Base-by-base conservation (phyloP, 37 sponge, comb jelly and placozoan genomes). In the Cliona cf. orientalis region DNA sequence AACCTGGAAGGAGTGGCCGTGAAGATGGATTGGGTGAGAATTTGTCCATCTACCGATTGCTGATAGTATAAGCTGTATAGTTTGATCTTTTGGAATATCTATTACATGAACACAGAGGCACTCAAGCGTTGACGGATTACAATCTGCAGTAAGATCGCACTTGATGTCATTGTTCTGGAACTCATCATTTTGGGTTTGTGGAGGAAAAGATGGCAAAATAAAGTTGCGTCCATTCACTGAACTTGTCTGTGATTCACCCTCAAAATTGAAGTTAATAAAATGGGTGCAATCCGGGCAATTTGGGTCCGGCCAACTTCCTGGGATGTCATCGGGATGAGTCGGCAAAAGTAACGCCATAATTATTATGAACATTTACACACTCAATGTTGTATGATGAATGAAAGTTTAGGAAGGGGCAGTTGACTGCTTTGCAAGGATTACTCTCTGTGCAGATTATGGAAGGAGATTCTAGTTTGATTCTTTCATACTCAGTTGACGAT, bases 1-100 rank as follows among this genome's bases (percentile, higher is more conserved):
- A 0, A 94, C 90, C 17, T 87, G 76, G 72, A 94, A 90, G n/a
- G 45, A 35, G 60, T 94, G 94, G 0, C 94, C 94, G 61, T 94
- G 94, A 19, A 94, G 56, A 55, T 94, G 94, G 25, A 90, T 66
- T 1, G 94, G 90, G 58, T 94, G 94, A 12, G 84, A 29, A 58
- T 37, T n/a, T n/a, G n/a, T n/a, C 2, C 29, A 43, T 22, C 11
- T 21, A 2, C 55, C 35, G 42, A 34, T 25, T 14, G 21, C 34
- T 5, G 58, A 7, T 2, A 85, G 44, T 1, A 85, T 62, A 39
- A 84, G 25, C 41, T 61, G 58, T 22, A 66, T 32, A 28, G 76
- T 68, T 72, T 69, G 70, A 44, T 59, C 31, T 46, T 31, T 46
- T 1, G 79, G 26, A 45, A 79, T 72, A 2, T 2, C 11, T 2